phyloP scores from a whole-genome alignment of 2,113 vertebrate genomes.

The Sinocyclocheilus grahami region DNA sequence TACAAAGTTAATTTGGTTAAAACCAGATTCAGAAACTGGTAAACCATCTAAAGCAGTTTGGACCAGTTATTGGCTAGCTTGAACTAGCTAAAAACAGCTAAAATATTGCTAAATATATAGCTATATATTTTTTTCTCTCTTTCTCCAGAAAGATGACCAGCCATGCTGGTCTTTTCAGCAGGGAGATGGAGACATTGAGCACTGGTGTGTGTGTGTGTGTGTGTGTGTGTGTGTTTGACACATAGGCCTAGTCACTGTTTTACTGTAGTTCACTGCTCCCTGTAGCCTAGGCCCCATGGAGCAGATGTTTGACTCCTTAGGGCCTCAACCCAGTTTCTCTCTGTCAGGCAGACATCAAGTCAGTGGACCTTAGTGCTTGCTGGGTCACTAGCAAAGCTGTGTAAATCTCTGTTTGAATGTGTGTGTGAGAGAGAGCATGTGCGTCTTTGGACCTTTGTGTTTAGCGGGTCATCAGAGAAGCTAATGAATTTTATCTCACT shows the following conservation, averaged over 20 bases:
- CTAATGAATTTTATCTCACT: conserved; percentile 98
- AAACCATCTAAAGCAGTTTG: not conserved
- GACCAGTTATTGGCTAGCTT: not conserved
- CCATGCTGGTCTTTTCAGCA: not conserved
- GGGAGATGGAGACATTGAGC: not conserved
- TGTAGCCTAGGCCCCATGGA: conserved; percentile 27
- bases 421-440: conserved; percentile 63
- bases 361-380: conserved; percentile 67
- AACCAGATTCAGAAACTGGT: not conserved
- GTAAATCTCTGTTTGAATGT: conserved; percentile 68
- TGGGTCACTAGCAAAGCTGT: conserved; percentile 39
- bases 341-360: conserved; percentile 55
- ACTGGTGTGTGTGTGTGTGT: not conserved
- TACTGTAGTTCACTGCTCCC: conserved; percentile 72
- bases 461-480: conserved; percentile 93
- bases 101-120: not conserved
- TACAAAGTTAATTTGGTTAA: not conserved
- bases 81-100: not conserved
- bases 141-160: not conserved
- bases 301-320: conserved; percentile 49
- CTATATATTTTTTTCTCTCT: not conserved
- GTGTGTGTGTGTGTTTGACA: conserved; percentile 3
- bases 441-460: conserved; percentile 67
- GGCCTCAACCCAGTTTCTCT: conserved; percentile 53
- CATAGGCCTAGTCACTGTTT: conserved; percentile 44